Base-by-base conservation (phyloP, 2,888 invertebrate species). In the Salticus scenicus region DNA sequence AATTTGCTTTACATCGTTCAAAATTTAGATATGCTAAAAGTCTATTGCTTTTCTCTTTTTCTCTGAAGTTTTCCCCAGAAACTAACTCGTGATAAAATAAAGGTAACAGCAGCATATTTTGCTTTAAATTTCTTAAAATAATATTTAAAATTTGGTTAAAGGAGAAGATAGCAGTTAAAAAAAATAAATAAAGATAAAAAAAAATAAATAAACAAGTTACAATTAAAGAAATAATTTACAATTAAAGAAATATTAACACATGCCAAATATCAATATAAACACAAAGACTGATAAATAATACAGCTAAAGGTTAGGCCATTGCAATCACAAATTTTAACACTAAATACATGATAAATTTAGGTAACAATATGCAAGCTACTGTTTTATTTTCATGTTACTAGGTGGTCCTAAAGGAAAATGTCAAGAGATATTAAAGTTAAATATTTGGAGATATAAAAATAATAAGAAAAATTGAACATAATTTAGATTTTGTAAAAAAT, bases 261-360 rank as follows among this genome's bases (percentile, higher is more conserved):
- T 76, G 76, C 78, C 64, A 27, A 20, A 71, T 28, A 41, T n/a
- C 71, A 63, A 78, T 28, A 78, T 30, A 70, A 63, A 64, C 63
- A 78, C 70, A 78, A 69, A 77, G 24, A 70, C 42, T 28, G 17
- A 17, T 42, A 78, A 67, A 47, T 24, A 67, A 31, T 24, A 70
- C 37, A 27, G 41, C 69, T 41, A 70, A 70, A 37, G 27, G 27
- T 24, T 37, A 37, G 69, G 24, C n/a, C 12, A 27, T 31, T n/a
- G n/a, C n/a, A n/a, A 17, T 27, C 5, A 41, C 10, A 7, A 0
- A 70, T 57, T 47, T 57, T 57, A 24, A 24, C 24, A 57, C 57
- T 24, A 57, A 24, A 47, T 17, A 57, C 57, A 57, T 57, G 20
- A 8, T 24, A 57, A 12, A 24, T 57, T 20, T 20, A 24, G 24